phyloP scores from a whole-genome alignment of 2,797 vertebrate genomes.

The Distichodus sexfasciatus region DNA sequence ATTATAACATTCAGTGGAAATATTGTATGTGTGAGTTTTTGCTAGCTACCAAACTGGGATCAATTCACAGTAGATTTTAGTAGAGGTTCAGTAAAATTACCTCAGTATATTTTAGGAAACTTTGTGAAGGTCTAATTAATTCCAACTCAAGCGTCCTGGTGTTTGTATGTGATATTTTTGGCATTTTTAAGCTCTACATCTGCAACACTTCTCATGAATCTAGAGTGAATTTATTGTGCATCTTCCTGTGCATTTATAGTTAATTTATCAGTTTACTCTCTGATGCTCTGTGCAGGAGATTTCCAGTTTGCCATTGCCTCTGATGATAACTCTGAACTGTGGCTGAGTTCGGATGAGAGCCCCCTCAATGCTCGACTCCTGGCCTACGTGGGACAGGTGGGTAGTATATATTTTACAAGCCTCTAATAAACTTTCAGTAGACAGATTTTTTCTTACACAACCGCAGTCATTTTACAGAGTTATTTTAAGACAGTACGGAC shows the following conservation, averaged over 20 bases:
- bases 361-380: slow-evolving; percentile 74
- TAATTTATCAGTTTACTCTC: background rate
- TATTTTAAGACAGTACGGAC: background rate
- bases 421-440: background rate
- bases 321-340: slow-evolving; percentile 86
- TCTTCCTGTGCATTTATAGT: background rate
- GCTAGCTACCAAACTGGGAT: too few relatives aligned
- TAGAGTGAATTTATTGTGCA: too few relatives aligned
- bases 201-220: too few relatives aligned
- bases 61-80: too few relatives aligned
- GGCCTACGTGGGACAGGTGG: slow-evolving; percentile 80
- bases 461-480: background rate
- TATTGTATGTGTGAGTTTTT: too few relatives aligned
- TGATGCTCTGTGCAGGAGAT: slow-evolving; percentile 71
- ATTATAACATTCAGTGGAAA: too few relatives aligned
- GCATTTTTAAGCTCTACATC: too few relatives aligned
- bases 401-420: slow-evolving; percentile 1
- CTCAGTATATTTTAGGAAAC: too few relatives aligned
- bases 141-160: too few relatives aligned
- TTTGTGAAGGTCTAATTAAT: too few relatives aligned
- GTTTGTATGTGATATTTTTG: too few relatives aligned
- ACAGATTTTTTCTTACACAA: background rate
- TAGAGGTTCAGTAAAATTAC: too few relatives aligned
- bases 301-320: slow-evolving; percentile 87
- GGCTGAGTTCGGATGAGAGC: slow-evolving; percentile 79